Percentiles rank a stretch among this genome's conserved stretches.
phyloP scores from a whole-genome alignment of 2,797 vertebrate genomes.

The Chaetophractus vellerosus region DNA sequence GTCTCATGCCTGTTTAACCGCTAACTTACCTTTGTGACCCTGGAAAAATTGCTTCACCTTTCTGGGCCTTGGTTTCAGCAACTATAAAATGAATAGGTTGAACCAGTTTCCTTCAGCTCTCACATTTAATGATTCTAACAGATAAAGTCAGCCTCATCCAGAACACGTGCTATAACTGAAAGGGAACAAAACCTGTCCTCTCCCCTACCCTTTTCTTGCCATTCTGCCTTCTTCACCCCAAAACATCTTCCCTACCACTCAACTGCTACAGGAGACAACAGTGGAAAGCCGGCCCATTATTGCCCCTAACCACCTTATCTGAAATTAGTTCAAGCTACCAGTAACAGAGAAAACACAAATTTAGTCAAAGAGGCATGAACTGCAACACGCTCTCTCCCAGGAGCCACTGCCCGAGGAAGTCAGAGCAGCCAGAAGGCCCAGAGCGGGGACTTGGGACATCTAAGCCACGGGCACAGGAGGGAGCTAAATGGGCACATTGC shows the following conservation, averaged over 20 bases:
- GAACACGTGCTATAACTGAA: neutral
- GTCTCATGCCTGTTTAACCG: neutral
- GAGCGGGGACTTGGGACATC: neutral
- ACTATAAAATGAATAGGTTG: conserved; percentile 8
- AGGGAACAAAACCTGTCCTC: neutral
- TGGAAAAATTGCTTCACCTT: neutral
- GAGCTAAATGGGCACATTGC: neutral
- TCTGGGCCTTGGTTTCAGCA: neutral
- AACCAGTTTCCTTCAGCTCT: neutral
- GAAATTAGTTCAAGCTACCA: conserved; percentile 39
- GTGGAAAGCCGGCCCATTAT: neutral
- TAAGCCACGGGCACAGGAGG: neutral
- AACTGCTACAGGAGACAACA: neutral
- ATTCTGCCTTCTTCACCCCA: neutral
- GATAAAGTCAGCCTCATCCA: neutral
- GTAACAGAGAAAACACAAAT: neutral
- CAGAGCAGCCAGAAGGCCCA: neutral
- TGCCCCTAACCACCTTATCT: neutral
- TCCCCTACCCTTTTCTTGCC: neutral
- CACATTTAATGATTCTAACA: conserved; percentile 27
- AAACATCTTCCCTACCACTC: neutral
- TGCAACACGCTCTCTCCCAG: too few species aligned
- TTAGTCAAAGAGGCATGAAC: neutral
- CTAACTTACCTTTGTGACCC: neutral
- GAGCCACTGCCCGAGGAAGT: neutral